These are phyloP conservation scores for Mythimna loreyi DNA, from an alignment of 2,888 invertebrate genomes.

Conservation along the genomic window DNA sequence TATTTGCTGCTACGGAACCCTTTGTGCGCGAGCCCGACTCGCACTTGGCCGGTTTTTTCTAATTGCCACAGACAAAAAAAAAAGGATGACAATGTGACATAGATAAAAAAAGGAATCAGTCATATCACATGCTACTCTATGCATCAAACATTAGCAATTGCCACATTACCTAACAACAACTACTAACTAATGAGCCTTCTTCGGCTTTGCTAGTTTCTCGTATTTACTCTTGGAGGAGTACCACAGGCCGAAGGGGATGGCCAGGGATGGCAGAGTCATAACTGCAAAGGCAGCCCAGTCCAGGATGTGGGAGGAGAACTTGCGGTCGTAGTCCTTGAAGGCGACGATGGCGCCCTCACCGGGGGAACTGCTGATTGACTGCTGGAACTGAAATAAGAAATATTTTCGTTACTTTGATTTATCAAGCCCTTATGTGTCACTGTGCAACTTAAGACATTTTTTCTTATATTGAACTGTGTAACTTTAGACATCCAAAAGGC, in stretches of 20 bases:
- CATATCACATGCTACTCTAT: slow-evolving; percentile 31
- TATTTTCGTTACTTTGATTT: slow-evolving; percentile 2
- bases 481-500: no score
- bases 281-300: slow-evolving; percentile 99
- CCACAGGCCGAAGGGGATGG: slow-evolving; percentile 98
- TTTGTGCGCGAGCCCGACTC: no score
- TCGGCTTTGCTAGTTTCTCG: slow-evolving; percentile 94
- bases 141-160: slow-evolving; percentile 76
- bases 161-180: slow-evolving; percentile 66
- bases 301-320: slow-evolving; percentile 98
- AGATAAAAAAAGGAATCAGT: slow-evolving; percentile 40
- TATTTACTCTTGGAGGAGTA: slow-evolving; percentile 98
- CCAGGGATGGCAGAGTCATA: slow-evolving; percentile 98
- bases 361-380: slow-evolving; percentile 96
- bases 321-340: slow-evolving; percentile 97
- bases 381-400: slow-evolving; percentile 91
- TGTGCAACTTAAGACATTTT: no score
- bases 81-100: slow-evolving; percentile 14
- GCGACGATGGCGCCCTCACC: slow-evolving; percentile 99
- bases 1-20: no score
- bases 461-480: no score
- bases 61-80: not conserved
- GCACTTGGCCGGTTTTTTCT: no score
- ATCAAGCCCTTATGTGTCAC: no score
- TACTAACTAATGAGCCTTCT: slow-evolving; percentile 91